These are phyloP conservation scores for Cricetomys ansorgei DNA, from an alignment of 2,113 vertebrate genomes.

Conservation along the genomic window DNA sequence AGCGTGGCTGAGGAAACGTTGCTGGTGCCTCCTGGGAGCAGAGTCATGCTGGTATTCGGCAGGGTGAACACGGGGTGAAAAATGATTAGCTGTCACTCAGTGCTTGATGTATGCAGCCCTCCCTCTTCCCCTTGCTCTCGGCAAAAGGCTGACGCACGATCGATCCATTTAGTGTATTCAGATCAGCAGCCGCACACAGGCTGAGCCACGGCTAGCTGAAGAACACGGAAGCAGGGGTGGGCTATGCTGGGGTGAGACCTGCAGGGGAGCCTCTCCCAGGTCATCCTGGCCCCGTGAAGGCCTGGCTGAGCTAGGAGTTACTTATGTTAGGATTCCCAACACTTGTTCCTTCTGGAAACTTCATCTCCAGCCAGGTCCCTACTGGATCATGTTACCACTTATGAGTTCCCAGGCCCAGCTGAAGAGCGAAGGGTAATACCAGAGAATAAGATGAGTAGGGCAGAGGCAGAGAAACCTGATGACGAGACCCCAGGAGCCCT, in stretches of 20 bases:
- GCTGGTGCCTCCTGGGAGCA: background rate
- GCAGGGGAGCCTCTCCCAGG: background rate
- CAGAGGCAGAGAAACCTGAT: background rate
- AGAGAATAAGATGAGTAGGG: background rate
- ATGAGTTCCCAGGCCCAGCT: background rate
- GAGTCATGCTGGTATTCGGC: slow-evolving; percentile 1
- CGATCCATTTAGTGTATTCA: slow-evolving; percentile 78
- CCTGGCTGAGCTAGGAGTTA: background rate
- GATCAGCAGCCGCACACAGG: background rate
- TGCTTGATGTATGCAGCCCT: slow-evolving; percentile 52
- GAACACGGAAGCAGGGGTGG: background rate
- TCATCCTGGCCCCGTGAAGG: fast-evolving
- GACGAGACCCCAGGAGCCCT: background rate
- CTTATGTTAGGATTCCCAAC: fast-evolving
- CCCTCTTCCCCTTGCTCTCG: slow-evolving; percentile 51
- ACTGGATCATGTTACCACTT: background rate
- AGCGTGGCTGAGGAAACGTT: background rate
- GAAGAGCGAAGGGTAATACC: background rate
- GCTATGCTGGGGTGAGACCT: fast-evolving
- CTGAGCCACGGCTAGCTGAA: slow-evolving; percentile 13
- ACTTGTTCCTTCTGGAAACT: background rate
- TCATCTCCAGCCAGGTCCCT: background rate
- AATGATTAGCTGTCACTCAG: slow-evolving; percentile 81
- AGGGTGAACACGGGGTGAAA: slow-evolving; percentile 67
- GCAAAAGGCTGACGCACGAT: slow-evolving; percentile 57